These are phyloP conservation scores for Kryphioiulus occultus DNA, from an alignment of 2,888 invertebrate genomes.

Conservation along the genomic window DNA sequence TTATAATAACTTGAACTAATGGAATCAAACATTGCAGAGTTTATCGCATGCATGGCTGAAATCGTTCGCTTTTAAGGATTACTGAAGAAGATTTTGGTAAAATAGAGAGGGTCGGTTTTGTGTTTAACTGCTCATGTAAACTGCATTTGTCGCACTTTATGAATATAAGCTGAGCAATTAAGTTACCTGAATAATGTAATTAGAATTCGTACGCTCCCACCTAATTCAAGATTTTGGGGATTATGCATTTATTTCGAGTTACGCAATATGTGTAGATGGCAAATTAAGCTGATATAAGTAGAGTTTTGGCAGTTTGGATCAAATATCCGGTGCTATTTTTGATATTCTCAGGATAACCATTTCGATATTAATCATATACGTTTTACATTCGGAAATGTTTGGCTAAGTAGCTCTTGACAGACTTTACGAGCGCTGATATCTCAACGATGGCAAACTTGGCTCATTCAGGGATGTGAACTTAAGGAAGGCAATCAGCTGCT, in stretches of 20 bases:
- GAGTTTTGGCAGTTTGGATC: neutral
- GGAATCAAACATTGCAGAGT: no score
- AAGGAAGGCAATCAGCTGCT: conserved; percentile 15
- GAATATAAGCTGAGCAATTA: no score
- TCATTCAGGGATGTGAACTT: neutral
- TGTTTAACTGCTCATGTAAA: no score
- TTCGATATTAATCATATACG: neutral
- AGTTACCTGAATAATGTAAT: no score
- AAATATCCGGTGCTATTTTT: neutral
- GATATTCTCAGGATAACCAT: neutral
- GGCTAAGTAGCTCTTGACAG: neutral
- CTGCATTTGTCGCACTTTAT: no score
- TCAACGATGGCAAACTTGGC: neutral
- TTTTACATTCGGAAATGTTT: neutral
- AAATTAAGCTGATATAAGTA: neutral
- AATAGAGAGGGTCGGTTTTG: no score
- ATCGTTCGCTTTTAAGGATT: no score
- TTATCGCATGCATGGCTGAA: no score
- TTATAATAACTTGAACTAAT: no score
- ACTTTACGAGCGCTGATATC: neutral
- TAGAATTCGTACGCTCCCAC: no score
- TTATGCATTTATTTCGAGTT: neutral
- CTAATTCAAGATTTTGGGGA: neutral
- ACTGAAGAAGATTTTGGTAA: no score
- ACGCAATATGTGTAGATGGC: neutral